Evolutionary conservation across 2,797 vertebrate genomes (phyloP), one percentile per base, ranked within the genome.

Genomic region (Gymnodraco acuticeps): DNA sequence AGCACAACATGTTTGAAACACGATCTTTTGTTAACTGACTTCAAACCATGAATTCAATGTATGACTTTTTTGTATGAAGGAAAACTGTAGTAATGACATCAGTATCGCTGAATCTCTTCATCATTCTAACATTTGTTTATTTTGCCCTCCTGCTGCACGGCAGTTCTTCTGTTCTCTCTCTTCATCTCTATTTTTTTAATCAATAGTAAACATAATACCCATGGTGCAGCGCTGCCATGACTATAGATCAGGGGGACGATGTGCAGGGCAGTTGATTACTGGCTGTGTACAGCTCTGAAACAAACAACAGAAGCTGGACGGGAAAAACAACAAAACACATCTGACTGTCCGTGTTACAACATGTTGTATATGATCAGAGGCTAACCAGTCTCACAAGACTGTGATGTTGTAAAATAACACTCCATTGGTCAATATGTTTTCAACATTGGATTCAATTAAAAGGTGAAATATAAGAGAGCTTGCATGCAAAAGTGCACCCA

Each of bases 181-280:
- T 64, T 27, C 70, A 72, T 58, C 50, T 61, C 23, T 56, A 3
- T 12, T 74, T 52, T 73, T 65, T 52, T 55, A 71, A 89, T 90
- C 84, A 86, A 79, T 80, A 81, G 80, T 88, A 80, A 90, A 85
- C 71, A 85, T 69, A 72, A 65, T 78, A 50, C 70, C 87, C 82
- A 64, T 60, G 73, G 77, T 59, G 78, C 81, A 62, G 71, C 20
- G 3, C 70, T 78, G 77, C 77, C 47, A 66, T 87, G 76, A 85
- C 47, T 83, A 87, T 86, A 75, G 75, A 86, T 85, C 52, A 66
- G 2, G 14, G 58, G 38, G 46, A 74, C 64, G 55, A 64, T 48
- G 64, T 50, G 43, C 16, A 43, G 77, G 72, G 82, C 80, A 73
- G 75, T 61, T 80, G 62, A 87, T 87, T 74, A 58, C 43, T 58